These are phyloP conservation scores for Macaria notata DNA, from an alignment of 2,888 invertebrate species.

Conservation along the genomic window DNA sequence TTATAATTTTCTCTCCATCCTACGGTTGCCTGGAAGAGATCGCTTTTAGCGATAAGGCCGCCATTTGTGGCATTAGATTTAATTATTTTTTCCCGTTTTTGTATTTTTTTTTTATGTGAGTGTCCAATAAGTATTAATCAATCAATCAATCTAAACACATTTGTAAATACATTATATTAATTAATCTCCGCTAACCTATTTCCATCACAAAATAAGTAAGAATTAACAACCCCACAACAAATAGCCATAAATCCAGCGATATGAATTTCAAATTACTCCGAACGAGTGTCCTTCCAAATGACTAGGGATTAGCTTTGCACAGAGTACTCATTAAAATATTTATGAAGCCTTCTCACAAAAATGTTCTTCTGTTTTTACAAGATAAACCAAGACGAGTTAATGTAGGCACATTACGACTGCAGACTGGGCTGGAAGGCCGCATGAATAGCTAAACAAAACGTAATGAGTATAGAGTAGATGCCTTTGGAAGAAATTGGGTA, in stretches of 20 bases:
- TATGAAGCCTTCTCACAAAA: slow-evolving; percentile 45
- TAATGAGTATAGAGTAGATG: slow-evolving; percentile 8
- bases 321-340: slow-evolving; percentile 57
- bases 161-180: too few species aligned
- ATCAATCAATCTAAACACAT: too few species aligned
- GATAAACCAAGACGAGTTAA: slow-evolving; percentile 32
- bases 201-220: too few species aligned
- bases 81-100: too few species aligned
- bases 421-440: slow-evolving; percentile 12
- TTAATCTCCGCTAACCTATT: too few species aligned
- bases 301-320: slow-evolving; percentile 56
- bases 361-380: slow-evolving; percentile 40
- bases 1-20: too few species aligned
- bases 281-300: slow-evolving; percentile 54
- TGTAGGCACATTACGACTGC: slow-evolving; percentile 22
- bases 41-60: too few species aligned
- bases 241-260: slow-evolving; percentile 47
- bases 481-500: not conserved
- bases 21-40: too few species aligned
- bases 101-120: too few species aligned
- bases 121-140: too few species aligned
- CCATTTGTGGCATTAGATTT: too few species aligned
- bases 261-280: slow-evolving; percentile 54
- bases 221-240: slow-evolving; percentile 34
- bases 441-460: slow-evolving; percentile 15